These are phyloP conservation scores for Mastomys natalensis DNA, from an alignment of 2,113 vertebrate species.

Conservation along the genomic window DNA sequence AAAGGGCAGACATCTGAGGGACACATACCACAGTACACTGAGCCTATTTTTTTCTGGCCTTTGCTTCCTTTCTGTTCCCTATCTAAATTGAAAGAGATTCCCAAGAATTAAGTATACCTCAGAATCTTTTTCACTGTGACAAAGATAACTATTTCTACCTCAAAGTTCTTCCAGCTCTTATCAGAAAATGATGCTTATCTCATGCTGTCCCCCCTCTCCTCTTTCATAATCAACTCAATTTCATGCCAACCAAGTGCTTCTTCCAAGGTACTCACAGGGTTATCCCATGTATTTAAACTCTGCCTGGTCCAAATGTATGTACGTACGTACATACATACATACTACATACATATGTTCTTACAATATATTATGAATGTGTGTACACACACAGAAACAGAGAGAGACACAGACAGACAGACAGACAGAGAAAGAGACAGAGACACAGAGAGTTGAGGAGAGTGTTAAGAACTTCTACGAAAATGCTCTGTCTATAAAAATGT, in stretches of 20 bases:
- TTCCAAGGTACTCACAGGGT: not conserved
- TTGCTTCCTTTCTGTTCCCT: rapidly evolving
- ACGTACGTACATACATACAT: not conserved
- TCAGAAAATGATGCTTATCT: not conserved
- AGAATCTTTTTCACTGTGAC: not conserved
- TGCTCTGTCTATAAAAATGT: not conserved
- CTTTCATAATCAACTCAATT: not conserved
- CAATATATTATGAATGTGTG: too few species aligned
- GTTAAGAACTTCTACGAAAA: not conserved
- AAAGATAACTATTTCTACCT: not conserved
- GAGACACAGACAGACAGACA: too few species aligned
- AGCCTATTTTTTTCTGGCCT: not conserved
- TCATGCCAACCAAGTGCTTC: not conserved
- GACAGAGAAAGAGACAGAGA: too few species aligned
- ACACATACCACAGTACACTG: not conserved
- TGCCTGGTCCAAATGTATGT: not conserved
- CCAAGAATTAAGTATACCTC: not conserved
- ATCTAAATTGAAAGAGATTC: not conserved
- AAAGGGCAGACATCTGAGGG: not conserved
- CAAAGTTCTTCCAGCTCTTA: not conserved
- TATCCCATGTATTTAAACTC: not conserved
- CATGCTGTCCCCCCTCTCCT: not conserved
- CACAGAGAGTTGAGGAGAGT: too few species aligned
- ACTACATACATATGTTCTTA: too few species aligned
- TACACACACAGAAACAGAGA: not conserved